These are phyloP conservation scores for Eugnorisma glareosa DNA, from an alignment of 2,888 invertebrate genomes.

Conservation along the genomic window DNA sequence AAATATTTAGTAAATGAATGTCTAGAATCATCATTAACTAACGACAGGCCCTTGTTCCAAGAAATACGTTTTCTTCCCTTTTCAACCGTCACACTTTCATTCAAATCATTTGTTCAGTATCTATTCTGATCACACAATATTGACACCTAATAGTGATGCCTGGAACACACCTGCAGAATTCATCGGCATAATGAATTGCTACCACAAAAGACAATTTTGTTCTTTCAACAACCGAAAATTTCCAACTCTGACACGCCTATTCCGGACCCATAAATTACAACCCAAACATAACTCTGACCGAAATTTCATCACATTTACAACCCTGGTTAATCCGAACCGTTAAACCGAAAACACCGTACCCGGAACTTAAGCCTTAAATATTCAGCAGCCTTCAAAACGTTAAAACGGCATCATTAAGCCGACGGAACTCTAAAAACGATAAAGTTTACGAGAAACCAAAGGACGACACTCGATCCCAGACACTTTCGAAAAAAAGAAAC, in stretches of 20 bases:
- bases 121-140: too few species aligned
- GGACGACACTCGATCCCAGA: constrained; percentile 83
- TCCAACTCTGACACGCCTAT: constrained; percentile 34
- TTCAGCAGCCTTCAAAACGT: constrained; percentile 68
- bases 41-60: neutral
- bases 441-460: constrained; percentile 86
- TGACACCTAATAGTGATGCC: neutral
- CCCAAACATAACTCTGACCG: constrained; percentile 57
- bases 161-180: neutral
- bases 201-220: constrained; percentile 5
- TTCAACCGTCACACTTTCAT: too few species aligned
- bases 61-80: neutral
- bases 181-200: neutral
- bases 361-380: constrained; percentile 68
- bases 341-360: constrained; percentile 65
- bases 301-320: constrained; percentile 64
- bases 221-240: constrained; percentile 11
- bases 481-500: constrained; percentile 86
- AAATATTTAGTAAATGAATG: neutral
- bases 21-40: neutral
- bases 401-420: constrained; percentile 76
- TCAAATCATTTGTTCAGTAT: too few species aligned
- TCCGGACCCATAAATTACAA: constrained; percentile 51
- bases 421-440: constrained; percentile 84
- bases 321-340: constrained; percentile 64